Evolutionary conservation across 2,888 invertebrate genomes (phyloP), one percentile per base, ranked within the genome.

Genomic region (Lasioglossum figueresi): DNA sequence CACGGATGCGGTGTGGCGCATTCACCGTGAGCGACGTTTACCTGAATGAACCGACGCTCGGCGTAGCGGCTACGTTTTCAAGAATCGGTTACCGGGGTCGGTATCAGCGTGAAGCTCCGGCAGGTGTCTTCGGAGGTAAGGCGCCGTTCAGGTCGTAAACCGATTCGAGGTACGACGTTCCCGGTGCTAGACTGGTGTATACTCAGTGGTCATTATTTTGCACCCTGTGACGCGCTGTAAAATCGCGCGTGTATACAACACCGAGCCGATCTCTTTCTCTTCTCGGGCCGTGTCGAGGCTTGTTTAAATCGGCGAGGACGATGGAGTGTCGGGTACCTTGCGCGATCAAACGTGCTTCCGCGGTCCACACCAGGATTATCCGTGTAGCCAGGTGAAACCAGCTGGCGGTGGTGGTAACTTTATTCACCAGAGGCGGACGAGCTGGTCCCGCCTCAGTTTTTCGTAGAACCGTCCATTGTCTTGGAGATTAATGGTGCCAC

Each of bases 401-500:
- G 45, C 74, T 56, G 37, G n/a, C 10, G 40, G 59, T 71, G 63
- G 75, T 83, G 63, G 77, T 83, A 88, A 88, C 88, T 84, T 88
- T 88, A 88, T 89, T 88, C 89, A 83, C 80, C 83, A 56, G 81
- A 37, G 56, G 34, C 74, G 23, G 37, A n/a, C 68, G 12, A 37
- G 43, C 59, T 48, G 63, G 66, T 63, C 48, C 77, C 59, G 66
- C 23, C 84, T 81, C 85, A 86, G 88, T 89, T 82, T 86, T 91
- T 91, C 91, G 91, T 86, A 88, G 92, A 91, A 91, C 12, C 80
- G 79, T 80, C 87, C 89, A 90, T 92, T 91, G 91, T 92, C 90
- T 86, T 82, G 89, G 88, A 91, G 92, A 92, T 91, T 91, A 92
- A 92, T 92, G 91, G 89, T 89, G 82, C 80, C 87, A 83, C 88